Conservation (phyloP, 2,888 invertebrate species). For the Ornithoptera alexandrae region DNA sequence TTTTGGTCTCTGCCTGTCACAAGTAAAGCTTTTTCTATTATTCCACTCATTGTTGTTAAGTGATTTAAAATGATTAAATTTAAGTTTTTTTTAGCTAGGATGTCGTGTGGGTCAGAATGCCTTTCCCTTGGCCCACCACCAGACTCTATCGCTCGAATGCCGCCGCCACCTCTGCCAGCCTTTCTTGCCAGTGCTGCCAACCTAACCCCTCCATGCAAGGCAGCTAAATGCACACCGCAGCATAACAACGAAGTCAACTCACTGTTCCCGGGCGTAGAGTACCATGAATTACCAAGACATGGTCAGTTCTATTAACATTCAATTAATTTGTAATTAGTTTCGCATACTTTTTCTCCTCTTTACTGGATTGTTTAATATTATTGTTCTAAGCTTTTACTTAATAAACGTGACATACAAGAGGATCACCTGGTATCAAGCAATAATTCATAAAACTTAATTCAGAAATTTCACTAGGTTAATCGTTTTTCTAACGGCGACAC, state of each 20-base stretch:
- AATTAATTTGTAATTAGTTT: neutral
- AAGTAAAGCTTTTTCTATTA: no score
- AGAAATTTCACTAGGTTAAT: no score
- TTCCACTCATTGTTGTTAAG: no score
- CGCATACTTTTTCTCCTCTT: no score
- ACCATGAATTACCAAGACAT: conserved; percentile 89
- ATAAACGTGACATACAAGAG: no score
- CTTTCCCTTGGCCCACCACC: conserved; percentile 87
- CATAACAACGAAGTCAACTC: conserved; percentile 75
- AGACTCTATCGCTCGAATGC: conserved; percentile 89
- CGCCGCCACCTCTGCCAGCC: conserved; percentile 90
- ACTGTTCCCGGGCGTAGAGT: conserved; percentile 84
- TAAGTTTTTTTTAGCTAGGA: conserved; percentile 41
- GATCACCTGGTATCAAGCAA: no score
- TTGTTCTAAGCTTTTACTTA: no score
- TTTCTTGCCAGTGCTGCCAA: conserved; percentile 82
- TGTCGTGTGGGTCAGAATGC: conserved; percentile 82
- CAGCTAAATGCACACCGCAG: conserved; percentile 82
- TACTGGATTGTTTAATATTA: no score
- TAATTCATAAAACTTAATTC: no score
- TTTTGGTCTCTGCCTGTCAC: no score
- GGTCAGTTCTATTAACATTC: conserved; percentile 64
- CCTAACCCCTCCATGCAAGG: conserved; percentile 83
- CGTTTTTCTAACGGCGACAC: no score
- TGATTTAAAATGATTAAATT: neutral